Evolutionary conservation across 2,113 vertebrate species (phyloP).

Genomic region (Psettodes erumei): DNA sequence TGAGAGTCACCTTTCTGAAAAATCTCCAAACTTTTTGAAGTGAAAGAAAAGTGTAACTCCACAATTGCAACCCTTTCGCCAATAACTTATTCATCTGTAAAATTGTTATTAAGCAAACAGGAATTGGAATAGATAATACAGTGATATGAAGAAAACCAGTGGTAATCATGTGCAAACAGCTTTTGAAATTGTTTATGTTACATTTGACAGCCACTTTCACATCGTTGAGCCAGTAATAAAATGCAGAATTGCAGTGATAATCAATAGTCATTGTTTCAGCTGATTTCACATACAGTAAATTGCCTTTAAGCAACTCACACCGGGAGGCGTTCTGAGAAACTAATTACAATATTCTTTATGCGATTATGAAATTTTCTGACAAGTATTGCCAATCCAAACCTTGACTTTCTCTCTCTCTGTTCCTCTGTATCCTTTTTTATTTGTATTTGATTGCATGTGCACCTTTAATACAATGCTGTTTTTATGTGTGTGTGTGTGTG

Average conservation of each 20-base stretch:
- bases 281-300: conserved; percentile 55
- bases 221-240: conserved; percentile 29
- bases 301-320: conserved; percentile 42
- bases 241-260: conserved; percentile 41
- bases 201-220: conserved; percentile 1
- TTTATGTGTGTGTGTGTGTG: conserved; percentile 19
- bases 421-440: conserved; percentile 8
- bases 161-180: conserved; percentile 48
- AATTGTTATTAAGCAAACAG: conserved; percentile 14
- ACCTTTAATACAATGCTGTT: conserved; percentile 44
- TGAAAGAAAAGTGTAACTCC: not conserved
- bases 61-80: not conserved
- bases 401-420: not conserved
- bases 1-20: too few relatives aligned
- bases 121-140: not conserved
- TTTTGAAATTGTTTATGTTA: conserved; percentile 30
- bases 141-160: conserved; percentile 1
- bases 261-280: conserved; percentile 61
- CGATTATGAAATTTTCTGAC: conserved; percentile 60
- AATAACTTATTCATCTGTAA: not conserved
- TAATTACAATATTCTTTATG: conserved; percentile 63
- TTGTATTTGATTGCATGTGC: conserved; percentile 57
- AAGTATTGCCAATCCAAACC: conserved; percentile 47
- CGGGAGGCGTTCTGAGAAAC: conserved; percentile 25
- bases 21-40: not conserved